Evolutionary conservation across 1,140 invertebrate species (phyloP), one percentile per base, ranked within the genome.

Genomic region (Lerema accius): DNA sequence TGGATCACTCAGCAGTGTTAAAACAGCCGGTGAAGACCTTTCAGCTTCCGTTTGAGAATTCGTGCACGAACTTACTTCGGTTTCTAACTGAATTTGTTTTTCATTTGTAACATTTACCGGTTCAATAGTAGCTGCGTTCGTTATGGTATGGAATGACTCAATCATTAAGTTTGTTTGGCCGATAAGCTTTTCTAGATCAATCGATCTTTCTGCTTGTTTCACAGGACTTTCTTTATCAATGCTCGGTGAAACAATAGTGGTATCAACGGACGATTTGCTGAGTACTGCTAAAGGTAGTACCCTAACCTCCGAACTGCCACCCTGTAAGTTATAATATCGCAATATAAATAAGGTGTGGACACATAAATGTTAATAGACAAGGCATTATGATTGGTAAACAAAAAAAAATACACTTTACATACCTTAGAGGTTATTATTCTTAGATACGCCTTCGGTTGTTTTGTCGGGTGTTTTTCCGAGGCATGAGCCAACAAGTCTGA

Each of bases 401-500:
- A n/a, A n/a, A n/a, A n/a, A n/a, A n/a, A n/a, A n/a, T n/a, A n/a
- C n/a, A n/a, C n/a, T n/a, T n/a, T n/a, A 59, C 55, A 42, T 67
- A 88, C 86, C 72, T 85, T 86, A 43, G 73, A 81, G 0, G 78
- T 82, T 16, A 85, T 84, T 17, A 82, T 73, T 56, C 86, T 72
- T 6, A 90, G 35, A 35, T 88, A 90, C 0, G 86, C 80, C 28
- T 84, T 79, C 0, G 91, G 93, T 14, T 89, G 87, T 32, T 92
- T 92, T 0, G 92, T 84, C 0, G 92, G 89, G 68, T 95, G 94
- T 14, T 91, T 91, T 4, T 92, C 86, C 0, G 90, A 78, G 0
- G 94, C 80, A 72, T 95, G 94, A 3, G 91, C 86, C 42, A 94
- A 90, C 40, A 95, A 90, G 0, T 93, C 92, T 3, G 91, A 79